phyloP scores from a whole-genome alignment of 2,888 invertebrate genomes.

The Branchipolynoe longqiensis region DNA sequence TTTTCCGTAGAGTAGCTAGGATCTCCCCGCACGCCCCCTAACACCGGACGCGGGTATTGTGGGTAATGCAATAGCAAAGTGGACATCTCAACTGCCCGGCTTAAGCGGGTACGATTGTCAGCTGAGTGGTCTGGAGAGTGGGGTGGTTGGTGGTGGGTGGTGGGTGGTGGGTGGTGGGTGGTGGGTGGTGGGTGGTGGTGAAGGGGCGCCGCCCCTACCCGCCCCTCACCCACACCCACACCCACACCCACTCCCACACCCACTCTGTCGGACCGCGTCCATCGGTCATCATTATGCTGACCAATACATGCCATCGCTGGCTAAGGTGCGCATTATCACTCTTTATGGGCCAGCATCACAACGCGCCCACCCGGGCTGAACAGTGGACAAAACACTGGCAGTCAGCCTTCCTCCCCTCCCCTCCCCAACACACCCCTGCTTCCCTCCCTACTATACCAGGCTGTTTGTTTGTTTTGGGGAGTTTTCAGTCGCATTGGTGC shows the following conservation, averaged over 20 bases:
- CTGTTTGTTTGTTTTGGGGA: too few relatives aligned
- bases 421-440: neutral
- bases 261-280: neutral
- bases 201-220: too few relatives aligned
- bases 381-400: neutral
- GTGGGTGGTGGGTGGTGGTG: too few relatives aligned
- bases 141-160: too few relatives aligned
- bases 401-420: neutral
- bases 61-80: slow-evolving; percentile 33
- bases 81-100: neutral
- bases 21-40: too few relatives aligned
- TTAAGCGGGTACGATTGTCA: slow-evolving; percentile 22
- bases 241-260: too few relatives aligned
- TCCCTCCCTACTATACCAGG: too few relatives aligned
- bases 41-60: neutral
- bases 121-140: slow-evolving; percentile 7
- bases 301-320: slow-evolving; percentile 20
- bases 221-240: too few relatives aligned
- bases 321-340: slow-evolving; percentile 21
- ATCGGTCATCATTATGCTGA: slow-evolving; percentile 35
- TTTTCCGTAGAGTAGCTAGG: too few relatives aligned
- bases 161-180: too few relatives aligned
- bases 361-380: neutral
- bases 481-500: too few relatives aligned
- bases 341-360: slow-evolving; percentile 40